Evolutionary conservation across 2,797 vertebrate species (phyloP), one percentile per base, ranked within the genome.

Genomic region (Acestrorhynchus altus): DNA sequence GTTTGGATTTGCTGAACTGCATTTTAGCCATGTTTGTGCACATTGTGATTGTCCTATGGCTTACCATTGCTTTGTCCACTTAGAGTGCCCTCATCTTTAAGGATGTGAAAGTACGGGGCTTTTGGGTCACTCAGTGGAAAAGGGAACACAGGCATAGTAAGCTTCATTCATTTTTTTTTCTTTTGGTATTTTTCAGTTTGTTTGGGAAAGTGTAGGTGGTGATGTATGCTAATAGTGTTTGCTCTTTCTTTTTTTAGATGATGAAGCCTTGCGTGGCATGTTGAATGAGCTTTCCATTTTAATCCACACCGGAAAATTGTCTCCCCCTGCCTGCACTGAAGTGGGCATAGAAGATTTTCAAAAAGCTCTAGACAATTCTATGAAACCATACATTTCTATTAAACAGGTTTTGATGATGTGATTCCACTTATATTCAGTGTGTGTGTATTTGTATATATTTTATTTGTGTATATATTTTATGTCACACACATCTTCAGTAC

Each of bases 121-220:
- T 99, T 90, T 99, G 97, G 97, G 91, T 98, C 83, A 96, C 97
- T 0, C 94, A 94, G 74, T 99, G 97, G 98, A 96, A 94, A 84
- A 95, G 84, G 85, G 88, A 95, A 20, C 93, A 96, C 0, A 83
- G 86, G 0, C 87, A 91, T 1, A 93, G 97, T 98, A 80, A 93
- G 95, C 85, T n/a, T n/a, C n/a, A n/a, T n/a, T n/a, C n/a, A n/a
- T n/a, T n/a, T n/a, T n/a, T n/a, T n/a, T n/a, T n/a, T n/a, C n/a
- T n/a, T n/a, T n/a, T 35, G 31, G 2, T 35, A 2, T 35, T 2
- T 35, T 35, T 35, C 31, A 35, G 31, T 35, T 35, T 35, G 6
- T 35, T 2, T 35, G 2, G 2, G 31, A 35, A 35, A 35, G 6
- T 35, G 6, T 35, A 35, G 31, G 31, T 35, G 31, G 6, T 35